phyloP scores from a whole-genome alignment of 2,888 invertebrate genomes.

The Andrena praecox region DNA sequence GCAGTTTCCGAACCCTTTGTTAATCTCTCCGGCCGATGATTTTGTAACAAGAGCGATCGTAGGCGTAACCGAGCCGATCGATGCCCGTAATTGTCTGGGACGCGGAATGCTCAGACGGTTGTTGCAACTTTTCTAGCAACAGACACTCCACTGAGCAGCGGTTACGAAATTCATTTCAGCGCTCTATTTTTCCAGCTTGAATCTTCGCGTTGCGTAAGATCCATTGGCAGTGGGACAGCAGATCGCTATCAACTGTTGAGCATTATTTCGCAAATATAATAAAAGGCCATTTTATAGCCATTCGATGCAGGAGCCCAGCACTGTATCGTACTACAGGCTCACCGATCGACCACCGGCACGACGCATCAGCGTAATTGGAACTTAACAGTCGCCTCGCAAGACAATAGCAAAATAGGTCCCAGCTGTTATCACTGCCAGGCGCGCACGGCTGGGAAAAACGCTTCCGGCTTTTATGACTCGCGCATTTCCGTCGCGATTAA shows the following conservation, averaged over 20 bases:
- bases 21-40: constrained; percentile 69
- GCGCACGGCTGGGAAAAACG: constrained; percentile 16
- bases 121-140: constrained; percentile 68
- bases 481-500: constrained; percentile 41
- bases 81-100: constrained; percentile 72
- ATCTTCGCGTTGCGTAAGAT: constrained; percentile 37
- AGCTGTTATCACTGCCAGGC: constrained; percentile 28
- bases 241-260: too few relatives aligned
- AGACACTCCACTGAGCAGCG: constrained; percentile 16
- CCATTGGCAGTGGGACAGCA: background rate
- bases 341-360: too few relatives aligned
- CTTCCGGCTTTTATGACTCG: constrained; percentile 31
- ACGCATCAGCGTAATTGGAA: constrained; percentile 7
- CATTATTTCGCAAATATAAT: too few relatives aligned
- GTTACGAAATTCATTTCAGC: constrained; percentile 61
- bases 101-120: constrained; percentile 65
- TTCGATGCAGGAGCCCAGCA: too few relatives aligned
- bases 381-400: constrained; percentile 23
- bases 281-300: too few relatives aligned
- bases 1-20: constrained; percentile 68
- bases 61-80: constrained; percentile 71
- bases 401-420: constrained; percentile 63
- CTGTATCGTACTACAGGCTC: too few relatives aligned
- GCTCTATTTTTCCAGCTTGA: constrained; percentile 6
- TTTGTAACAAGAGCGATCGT: constrained; percentile 73